Evolutionary conservation across 2,113 vertebrate species (phyloP).

Genomic region (Pseudonaja textilis): DNA sequence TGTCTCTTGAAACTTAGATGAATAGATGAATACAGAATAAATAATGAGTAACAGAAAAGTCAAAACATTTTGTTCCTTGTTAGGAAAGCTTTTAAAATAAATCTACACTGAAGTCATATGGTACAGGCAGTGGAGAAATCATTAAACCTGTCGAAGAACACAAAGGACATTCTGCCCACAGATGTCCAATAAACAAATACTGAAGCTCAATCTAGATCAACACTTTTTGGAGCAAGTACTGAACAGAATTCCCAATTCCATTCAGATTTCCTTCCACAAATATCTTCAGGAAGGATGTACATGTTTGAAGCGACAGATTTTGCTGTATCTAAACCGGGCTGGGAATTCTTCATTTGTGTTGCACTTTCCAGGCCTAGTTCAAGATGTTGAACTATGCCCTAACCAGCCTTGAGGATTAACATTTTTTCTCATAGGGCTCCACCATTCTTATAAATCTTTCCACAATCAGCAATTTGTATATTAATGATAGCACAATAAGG

Average conservation of each 20-base stretch:
- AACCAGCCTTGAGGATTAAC: background rate
- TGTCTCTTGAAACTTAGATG: background rate
- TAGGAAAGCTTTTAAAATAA: background rate
- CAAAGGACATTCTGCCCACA: background rate
- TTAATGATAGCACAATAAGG: background rate
- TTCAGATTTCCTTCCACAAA: background rate
- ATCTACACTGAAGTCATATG: background rate
- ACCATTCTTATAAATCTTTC: background rate
- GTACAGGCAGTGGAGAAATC: background rate
- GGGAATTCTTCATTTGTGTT: background rate
- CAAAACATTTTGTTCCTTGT: background rate
- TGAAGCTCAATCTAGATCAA: background rate
- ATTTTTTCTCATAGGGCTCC: background rate
- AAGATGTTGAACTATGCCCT: background rate
- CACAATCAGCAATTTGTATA: background rate
- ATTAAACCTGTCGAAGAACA: background rate
- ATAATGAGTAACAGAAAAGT: background rate
- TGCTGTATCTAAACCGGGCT: background rate
- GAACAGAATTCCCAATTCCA: background rate
- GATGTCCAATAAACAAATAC: background rate
- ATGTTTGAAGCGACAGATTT: background rate
- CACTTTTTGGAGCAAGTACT: background rate
- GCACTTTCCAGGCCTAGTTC: background rate
- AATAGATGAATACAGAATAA: background rate
- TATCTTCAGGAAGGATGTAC: background rate